phyloP scores from a whole-genome alignment of 2,113 vertebrate genomes.

The Ramphastos sulfuratus region DNA sequence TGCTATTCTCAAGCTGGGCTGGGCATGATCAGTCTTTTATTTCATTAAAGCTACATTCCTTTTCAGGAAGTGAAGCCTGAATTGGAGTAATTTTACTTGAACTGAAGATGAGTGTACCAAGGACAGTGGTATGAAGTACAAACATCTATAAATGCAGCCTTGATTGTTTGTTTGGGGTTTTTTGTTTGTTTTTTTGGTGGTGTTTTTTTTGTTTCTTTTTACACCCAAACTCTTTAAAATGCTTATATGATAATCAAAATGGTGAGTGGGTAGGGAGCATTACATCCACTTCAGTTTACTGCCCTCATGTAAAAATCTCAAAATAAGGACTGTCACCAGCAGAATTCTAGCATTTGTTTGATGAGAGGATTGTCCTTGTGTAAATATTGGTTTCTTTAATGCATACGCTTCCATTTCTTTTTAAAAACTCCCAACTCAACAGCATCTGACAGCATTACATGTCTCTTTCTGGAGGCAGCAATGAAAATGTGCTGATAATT shows the following conservation, averaged over 20 bases:
- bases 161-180: slow-evolving; percentile 34
- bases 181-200: too few relatives aligned
- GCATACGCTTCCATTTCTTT: slow-evolving; percentile 48
- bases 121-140: neutral
- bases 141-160: neutral
- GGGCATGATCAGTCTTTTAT: slow-evolving; percentile 75
- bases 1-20: slow-evolving; percentile 76
- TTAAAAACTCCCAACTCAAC: slow-evolving; percentile 69
- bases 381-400: slow-evolving; percentile 57
- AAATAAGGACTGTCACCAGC: slow-evolving; percentile 23
- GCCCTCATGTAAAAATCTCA: slow-evolving; percentile 10
- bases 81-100: slow-evolving; percentile 42
- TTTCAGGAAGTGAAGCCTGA: slow-evolving; percentile 56
- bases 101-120: neutral
- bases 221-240: slow-evolving; percentile 16
- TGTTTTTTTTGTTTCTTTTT: neutral
- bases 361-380: slow-evolving; percentile 44
- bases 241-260: slow-evolving; percentile 34
- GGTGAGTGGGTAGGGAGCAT: neutral
- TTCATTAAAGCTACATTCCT: slow-evolving; percentile 70
- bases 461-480: slow-evolving; percentile 67
- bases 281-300: slow-evolving; percentile 30
- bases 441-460: slow-evolving; percentile 62
- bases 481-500: slow-evolving; percentile 72
- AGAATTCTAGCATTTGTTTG: slow-evolving; percentile 55